These are phyloP conservation scores for Philhelius pedissequus DNA, from an alignment of 2,888 invertebrate species.

Conservation along the genomic window DNA sequence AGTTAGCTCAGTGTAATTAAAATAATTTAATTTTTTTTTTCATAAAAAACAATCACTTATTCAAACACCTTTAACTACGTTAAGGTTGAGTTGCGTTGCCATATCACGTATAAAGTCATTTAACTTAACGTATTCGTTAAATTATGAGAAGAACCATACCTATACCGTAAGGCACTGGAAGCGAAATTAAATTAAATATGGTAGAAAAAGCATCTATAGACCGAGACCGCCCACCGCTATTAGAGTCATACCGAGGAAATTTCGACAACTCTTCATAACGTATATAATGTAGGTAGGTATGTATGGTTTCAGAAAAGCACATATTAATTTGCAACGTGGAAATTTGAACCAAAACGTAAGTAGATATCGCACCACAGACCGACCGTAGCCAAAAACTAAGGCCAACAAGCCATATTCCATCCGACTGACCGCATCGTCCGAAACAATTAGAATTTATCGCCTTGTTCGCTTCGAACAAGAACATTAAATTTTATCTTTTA, in stretches of 20 bases:
- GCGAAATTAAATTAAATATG: conserved; percentile 12
- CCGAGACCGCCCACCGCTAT: conserved; percentile 8
- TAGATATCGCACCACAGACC: neutral
- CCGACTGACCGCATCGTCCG: conserved; percentile 14
- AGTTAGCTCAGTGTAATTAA: too few species aligned
- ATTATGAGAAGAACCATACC: neutral
- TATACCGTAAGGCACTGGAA: neutral
- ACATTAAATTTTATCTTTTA: conserved; percentile 68
- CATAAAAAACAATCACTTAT: too few species aligned
- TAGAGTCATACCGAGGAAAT: conserved; percentile 23
- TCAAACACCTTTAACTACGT: neutral
- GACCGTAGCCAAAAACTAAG: neutral
- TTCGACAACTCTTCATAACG: conserved; percentile 20
- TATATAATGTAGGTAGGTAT: neutral
- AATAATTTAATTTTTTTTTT: too few species aligned
- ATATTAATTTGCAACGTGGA: conserved; percentile 61
- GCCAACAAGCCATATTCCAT: neutral
- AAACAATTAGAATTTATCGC: conserved; percentile 67
- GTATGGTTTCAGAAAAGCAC: neutral
- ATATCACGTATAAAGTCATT: conserved; percentile 3
- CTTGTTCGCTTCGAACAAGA: conserved; percentile 61
- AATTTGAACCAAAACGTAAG: conserved; percentile 5
- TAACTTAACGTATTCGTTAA: conserved; percentile 3
- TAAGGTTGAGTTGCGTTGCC: neutral
- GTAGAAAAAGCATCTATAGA: neutral